Base-by-base conservation (phyloP, 2,888 invertebrate species). In the Oscheius myriophilus region DNA sequence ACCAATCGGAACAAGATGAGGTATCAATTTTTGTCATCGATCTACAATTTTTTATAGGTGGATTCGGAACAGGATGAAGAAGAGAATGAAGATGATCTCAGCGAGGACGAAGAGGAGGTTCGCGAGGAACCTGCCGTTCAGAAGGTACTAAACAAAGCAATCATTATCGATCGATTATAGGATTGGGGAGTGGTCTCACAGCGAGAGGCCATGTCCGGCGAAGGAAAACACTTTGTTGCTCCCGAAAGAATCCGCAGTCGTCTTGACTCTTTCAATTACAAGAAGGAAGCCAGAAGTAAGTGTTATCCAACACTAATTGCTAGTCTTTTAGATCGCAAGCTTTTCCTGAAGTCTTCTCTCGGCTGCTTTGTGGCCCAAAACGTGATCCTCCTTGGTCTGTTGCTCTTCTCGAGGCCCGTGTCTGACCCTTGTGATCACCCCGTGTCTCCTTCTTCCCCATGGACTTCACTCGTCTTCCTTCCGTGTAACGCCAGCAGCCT, bases 161-260 rank as follows among this genome's bases (percentile, higher is more conserved):
- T 46, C 21, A 46, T 6, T 21, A n/a, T 46, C 46, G n/a, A 18
- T 21, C 4, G 21, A 6, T 57, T 57, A 12, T 43, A 57, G 57
- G 57, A 57, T 18, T 57, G 57, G 57, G 57, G 57, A 12, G 21
- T 57, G 9, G 42, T 57, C 9, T 42, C 49, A 6, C 61, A 61
- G 26, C 46, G 33, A 61, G 61, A 61, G 49, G 61, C 61, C 4
- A 61, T 61, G 61, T 18, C 45, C 16, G 61, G 61, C 1, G 61
- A 61, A 18, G 61, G 61, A 26, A 61, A 61, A 26, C 61, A 26
- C 18, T 61, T 25, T 18, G 61, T 61, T 3, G 33, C 16, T 46
- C 61, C 61, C 18, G 61, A 61, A n/a, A 61, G 49, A 39, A 61
- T 61, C 39, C 21, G 26, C 2, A 7, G 25, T 21, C 45, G 61